Evolutionary conservation across 2,888 invertebrate genomes (phyloP).

Genomic region (Temnothorax ravouxi): DNA sequence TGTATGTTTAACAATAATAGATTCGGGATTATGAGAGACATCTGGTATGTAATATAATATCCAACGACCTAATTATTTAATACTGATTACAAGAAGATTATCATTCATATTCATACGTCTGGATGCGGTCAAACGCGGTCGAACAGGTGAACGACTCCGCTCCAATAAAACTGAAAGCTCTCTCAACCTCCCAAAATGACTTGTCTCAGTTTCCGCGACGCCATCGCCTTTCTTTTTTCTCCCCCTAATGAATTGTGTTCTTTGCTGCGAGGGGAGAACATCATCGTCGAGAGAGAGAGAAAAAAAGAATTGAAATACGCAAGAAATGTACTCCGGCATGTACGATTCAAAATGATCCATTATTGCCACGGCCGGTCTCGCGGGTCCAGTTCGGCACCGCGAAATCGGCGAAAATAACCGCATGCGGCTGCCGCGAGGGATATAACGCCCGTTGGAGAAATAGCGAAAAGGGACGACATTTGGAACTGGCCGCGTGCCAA

Average conservation of each 20-base stretch:
- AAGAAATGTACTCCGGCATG: slow-evolving; percentile 47
- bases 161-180: slow-evolving; percentile 28
- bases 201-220: slow-evolving; percentile 63
- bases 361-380: slow-evolving; percentile 58
- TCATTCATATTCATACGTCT: slow-evolving; percentile 13
- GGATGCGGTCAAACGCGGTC: slow-evolving; percentile 5
- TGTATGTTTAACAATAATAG: neutral
- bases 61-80: slow-evolving; percentile 25
- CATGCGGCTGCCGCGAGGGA: slow-evolving; percentile 65
- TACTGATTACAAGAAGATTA: slow-evolving; percentile 17
- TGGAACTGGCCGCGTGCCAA: slow-evolving; percentile 71
- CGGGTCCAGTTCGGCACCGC: slow-evolving; percentile 48
- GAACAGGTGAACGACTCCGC: slow-evolving; percentile 37
- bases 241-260: slow-evolving; percentile 59
- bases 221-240: slow-evolving; percentile 35
- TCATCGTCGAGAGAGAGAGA: neutral
- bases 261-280: slow-evolving; percentile 27
- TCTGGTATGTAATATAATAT: neutral
- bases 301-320: slow-evolving; percentile 47
- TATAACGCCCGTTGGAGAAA: slow-evolving; percentile 65
- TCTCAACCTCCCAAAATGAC: slow-evolving; percentile 35
- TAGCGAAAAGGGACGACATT: slow-evolving; percentile 74
- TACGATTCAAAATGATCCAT: slow-evolving; percentile 71
- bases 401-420: slow-evolving; percentile 73
- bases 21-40: neutral